These are phyloP conservation scores for Oxyura jamaicensis DNA, from an alignment of 2,113 vertebrate species.

Conservation along the genomic window DNA sequence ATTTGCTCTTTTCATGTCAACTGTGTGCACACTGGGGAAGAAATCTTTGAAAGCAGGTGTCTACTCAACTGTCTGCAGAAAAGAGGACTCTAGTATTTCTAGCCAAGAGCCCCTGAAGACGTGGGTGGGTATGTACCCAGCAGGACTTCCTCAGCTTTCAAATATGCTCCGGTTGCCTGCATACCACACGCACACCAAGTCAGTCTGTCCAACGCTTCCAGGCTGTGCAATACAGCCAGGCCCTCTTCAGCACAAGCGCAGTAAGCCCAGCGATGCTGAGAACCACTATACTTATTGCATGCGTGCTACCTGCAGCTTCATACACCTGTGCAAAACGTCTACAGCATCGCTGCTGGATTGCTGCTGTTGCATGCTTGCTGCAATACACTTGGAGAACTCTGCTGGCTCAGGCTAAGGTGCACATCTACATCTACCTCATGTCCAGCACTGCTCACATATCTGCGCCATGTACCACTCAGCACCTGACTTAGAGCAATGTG, in stretches of 20 bases:
- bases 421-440: background rate
- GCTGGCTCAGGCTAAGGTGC: background rate
- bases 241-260: background rate
- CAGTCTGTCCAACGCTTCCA: background rate
- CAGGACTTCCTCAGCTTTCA: background rate
- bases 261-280: background rate
- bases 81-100: background rate
- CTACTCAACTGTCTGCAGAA: background rate
- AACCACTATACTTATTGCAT: background rate
- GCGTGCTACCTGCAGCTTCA: background rate
- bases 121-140: accelerated
- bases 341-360: background rate
- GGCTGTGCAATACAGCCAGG: background rate
- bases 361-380: background rate
- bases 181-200: accelerated
- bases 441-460: background rate
- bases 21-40: background rate
- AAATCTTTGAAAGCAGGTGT: background rate
- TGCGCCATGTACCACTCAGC: background rate
- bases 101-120: background rate
- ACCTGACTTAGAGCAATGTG: background rate
- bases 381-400: background rate
- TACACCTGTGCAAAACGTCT: background rate
- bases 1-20: background rate
- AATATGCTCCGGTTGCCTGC: background rate